A percentile compares a stretch with the other conserved stretches of the same genome.
Conservation (phyloP, 2,113 vertebrate species). For the Bungarus multicinctus region DNA sequence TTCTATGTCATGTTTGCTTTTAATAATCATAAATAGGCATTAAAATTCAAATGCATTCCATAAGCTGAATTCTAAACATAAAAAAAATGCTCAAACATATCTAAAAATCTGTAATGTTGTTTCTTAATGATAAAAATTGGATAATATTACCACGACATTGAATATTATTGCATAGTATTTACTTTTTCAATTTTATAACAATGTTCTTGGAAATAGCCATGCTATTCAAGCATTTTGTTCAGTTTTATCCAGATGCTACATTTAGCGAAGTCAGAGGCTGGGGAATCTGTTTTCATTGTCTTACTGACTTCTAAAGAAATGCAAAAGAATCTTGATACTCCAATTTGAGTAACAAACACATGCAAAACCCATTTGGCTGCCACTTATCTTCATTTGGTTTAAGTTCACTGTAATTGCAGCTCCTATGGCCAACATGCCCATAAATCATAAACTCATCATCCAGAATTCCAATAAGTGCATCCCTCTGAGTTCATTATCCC, state of each 20-base stretch:
- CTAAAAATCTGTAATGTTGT: slow-evolving; percentile 39
- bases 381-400: slow-evolving; percentile 25
- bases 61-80: slow-evolving; percentile 5
- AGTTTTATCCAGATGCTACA: slow-evolving; percentile 55
- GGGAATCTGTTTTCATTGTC: slow-evolving; percentile 10
- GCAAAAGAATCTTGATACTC: slow-evolving; percentile 22
- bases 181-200: slow-evolving; percentile 60
- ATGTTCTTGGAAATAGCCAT: slow-evolving; percentile 60
- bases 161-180: slow-evolving; percentile 49
- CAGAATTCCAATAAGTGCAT: slow-evolving; percentile 28
- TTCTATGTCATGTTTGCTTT: not conserved
- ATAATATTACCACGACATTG: slow-evolving; percentile 13
- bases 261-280: slow-evolving; percentile 31
- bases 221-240: slow-evolving; percentile 53
- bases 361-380: not conserved
- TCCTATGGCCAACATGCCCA: slow-evolving; percentile 15
- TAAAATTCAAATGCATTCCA: slow-evolving; percentile 14
- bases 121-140: slow-evolving; percentile 57
- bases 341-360: slow-evolving; percentile 5
- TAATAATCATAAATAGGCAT: slow-evolving; percentile 1
- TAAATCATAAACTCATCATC: slow-evolving; percentile 23
- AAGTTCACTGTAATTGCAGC: slow-evolving; percentile 12
- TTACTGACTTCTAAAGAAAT: slow-evolving; percentile 28
- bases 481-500: slow-evolving; percentile 10
- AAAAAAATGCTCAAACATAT: slow-evolving; percentile 27